Percentiles rank a stretch among this genome's conserved stretches.
Evolutionary conservation across 2,797 vertebrate species (phyloP).

Genomic region (Hydrolagus colliei): DNA sequence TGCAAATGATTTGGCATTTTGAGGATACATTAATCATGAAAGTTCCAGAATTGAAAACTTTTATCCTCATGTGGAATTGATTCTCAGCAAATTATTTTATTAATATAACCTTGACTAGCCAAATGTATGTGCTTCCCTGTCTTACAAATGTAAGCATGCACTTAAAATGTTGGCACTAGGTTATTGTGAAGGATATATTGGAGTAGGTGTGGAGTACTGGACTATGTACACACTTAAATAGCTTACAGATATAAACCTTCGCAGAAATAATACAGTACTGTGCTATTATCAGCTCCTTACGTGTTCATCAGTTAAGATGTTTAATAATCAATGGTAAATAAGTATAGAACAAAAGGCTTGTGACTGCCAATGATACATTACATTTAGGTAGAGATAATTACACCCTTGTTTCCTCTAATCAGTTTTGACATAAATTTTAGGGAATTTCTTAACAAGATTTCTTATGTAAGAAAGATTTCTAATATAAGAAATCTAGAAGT

Average conservation of each 20-base stretch:
- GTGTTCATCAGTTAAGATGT: not conserved
- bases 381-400: not conserved
- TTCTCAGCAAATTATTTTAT: no score
- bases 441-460: no score
- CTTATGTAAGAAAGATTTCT: no score
- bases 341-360: not conserved
- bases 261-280: not conserved
- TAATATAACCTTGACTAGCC: no score
- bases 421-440: no score
- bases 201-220: slow-evolving; percentile 20
- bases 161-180: not conserved
- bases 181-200: not conserved
- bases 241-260: not conserved
- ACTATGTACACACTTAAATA: not conserved
- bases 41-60: no score
- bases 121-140: not conserved
- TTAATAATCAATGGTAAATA: not conserved
- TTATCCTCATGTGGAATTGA: no score
- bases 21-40: no score
- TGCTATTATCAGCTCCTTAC: not conserved
- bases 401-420: no score
- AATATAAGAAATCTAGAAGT: no score
- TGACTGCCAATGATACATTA: not conserved
- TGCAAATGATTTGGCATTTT: no score
- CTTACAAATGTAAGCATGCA: slow-evolving; percentile 5